Evolutionary conservation across 1,140 invertebrate species (phyloP), one percentile per base, ranked within the genome.

Genomic region (Ladona fulva): DNA sequence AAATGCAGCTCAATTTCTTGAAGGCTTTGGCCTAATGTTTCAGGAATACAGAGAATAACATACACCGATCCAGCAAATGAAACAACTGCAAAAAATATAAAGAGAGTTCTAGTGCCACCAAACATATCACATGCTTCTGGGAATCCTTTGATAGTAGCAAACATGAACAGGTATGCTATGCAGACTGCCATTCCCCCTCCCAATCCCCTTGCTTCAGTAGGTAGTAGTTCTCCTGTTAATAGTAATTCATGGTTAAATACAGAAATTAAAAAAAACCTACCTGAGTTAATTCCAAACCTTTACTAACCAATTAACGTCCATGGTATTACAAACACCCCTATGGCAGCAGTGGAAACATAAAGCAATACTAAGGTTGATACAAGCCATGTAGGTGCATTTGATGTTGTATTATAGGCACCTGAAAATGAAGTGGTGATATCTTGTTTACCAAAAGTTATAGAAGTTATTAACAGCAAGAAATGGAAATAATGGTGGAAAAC

Each of bases 1-100:
- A 87, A 87, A 78, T 83, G 83, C 22, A 82, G 80, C 81, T 89
- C 87, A 80, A 90, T 89, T 79, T 90, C 87, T 14, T 80, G 79
- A 76, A 94, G 87, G 10, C 85, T 89, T 82, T 90, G 91, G 0
- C 91, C 91, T 78, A 92, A 87, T 0, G 92, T 94, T 86, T 94
- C 93, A 0, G 92, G 92, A 66, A 66, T 66, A 22, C 3, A 66
- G 25, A 94, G 82, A 78, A 89, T 89, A 44, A 91, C 84, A 77
- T 87, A 89, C 25, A 91, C 84, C 22, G 88, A 84, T 10, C 89
- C 88, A 6, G 89, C 11, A 8, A 89, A 81, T 42, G 91, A 91
- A 10, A 89, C 85, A 6, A 85, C 83, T 25, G 88, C 87, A 82
- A 91, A 92, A 76, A 90, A 84, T 80, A 88, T 89, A 84, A 93